Base-by-base conservation (phyloP, 2,113 vertebrate genomes). In the Ceyx cyanopectus region DNA sequence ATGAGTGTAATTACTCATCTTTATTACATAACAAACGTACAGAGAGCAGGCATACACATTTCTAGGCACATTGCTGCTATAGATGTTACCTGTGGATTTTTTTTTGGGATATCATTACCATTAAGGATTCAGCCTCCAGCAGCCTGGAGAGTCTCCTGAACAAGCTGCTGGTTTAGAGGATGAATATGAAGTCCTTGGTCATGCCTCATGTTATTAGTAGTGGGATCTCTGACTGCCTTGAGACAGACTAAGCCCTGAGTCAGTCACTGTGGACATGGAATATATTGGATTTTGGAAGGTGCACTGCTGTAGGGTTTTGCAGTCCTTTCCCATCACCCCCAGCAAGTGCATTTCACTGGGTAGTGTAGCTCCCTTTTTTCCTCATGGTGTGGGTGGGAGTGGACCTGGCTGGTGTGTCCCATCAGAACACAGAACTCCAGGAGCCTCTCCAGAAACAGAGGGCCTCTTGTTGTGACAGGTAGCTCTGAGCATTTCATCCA, bases 401-500 rank as follows among this genome's bases (percentile, higher is more conserved):
- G 18, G 72, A 45, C 48, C 67, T 34, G n/a, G 34, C 67, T 82
- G 62, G 18, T 30, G 50, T 26, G 41, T 79, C 70, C 81, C 1
- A 0, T 68, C 78, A 30, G 76, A 86, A 56, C 1, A 29, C 34
- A 34, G 34, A 34, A 34, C 45, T 81, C 61, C 30, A n/a, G 81
- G 69, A 93, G 61, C 69, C 57, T 87, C 57, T 57, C 66, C 84
- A 88, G 67, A 69, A 63, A 60, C 60, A 78, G 85, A 88, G 65
- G 61, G 37, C 68, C 77, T 72, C 17, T 70, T 89, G 89, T 67
- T 61, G 26, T 61, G 91, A 94, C 97, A 97, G 95, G 87, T 85
- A 78, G 63, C 70, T 97, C 81, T 90, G 91, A 95, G 78, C 91
- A 18, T 91, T 93, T 88, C 93, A 90, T n/a, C 94, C 95, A 91